Evolutionary conservation across 2,797 vertebrate genomes (phyloP), one percentile per base, ranked within the genome.

Genomic region (Australoheros facetus): DNA sequence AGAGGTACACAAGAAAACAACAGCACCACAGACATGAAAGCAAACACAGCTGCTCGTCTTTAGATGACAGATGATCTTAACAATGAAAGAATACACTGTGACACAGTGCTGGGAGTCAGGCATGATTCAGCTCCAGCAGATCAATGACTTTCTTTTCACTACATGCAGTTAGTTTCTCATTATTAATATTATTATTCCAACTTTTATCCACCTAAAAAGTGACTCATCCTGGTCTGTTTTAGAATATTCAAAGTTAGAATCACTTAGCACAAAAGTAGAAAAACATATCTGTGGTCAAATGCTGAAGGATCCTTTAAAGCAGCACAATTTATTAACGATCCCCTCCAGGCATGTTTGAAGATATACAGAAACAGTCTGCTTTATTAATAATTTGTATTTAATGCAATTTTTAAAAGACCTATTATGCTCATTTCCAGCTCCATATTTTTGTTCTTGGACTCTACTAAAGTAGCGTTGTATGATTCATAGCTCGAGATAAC

Each of bases 1-100:
- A 48, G 85, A 79, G 73, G 32, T 21, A 34, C 71, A 51, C 37
- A 62, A 42, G 62, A 72, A 74, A 89, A 77, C 51, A 64, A 56
- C 56, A 78, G 53, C 28, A 73, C 14, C 39, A 75, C 73, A 71
- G 80, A 80, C 16, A 39, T 58, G 64, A 48, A 54, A 45, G 13
- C 39, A 79, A 64, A 42, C 42, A 60, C 45, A 39, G 14, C 45
- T 83, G 34, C 59, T 51, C 12, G 55, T 73, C 66, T 56, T 55
- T 55, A 74, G 30, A 82, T 42, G 23, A 32, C 30, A 56, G 37
- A 37, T 37, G 37, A 37, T 54, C 42, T 30, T 45, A 70, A 64
- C 54, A 71, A 30, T 26, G 7, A 6, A 64, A 16, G 9, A 75
- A 60, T 1, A 72, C 6, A 79, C 9, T 56, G 45, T 13, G 37